Conservation (phyloP, 2,797 vertebrate genomes). For the Pyrrhura leucotis region DNA sequence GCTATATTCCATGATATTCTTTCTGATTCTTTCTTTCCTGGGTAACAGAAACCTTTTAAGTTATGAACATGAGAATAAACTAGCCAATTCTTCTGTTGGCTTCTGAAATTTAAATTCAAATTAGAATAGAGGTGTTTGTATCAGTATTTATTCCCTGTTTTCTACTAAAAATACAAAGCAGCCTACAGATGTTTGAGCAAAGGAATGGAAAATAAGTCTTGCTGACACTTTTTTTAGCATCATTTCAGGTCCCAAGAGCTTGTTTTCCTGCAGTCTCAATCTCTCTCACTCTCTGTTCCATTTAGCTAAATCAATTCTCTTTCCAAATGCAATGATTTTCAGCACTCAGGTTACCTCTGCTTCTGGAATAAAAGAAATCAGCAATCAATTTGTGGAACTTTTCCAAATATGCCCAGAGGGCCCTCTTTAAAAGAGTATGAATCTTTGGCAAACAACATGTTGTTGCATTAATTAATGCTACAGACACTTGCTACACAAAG, state of each 20-base stretch:
- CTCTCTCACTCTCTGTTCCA: not conserved
- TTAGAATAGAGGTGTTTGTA: not conserved
- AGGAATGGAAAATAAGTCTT: not conserved
- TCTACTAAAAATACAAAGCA: not conserved
- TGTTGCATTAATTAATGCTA: not conserved
- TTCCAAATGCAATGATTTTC: not conserved
- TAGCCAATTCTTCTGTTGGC: not conserved
- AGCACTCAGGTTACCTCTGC: not conserved
- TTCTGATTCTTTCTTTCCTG: not conserved
- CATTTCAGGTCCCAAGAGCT: not conserved
- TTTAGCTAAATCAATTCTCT: not conserved
- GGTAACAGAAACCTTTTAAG: not conserved
- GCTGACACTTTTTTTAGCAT: not conserved
- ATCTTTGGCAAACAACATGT: not conserved
- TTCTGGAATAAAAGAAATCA: not conserved
- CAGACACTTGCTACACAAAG: not conserved
- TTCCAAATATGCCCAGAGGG: not conserved
- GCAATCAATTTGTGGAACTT: not conserved
- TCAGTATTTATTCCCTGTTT: not conserved
- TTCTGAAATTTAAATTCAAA: not conserved
- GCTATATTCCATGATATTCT: not conserved
- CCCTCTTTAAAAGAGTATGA: not conserved
- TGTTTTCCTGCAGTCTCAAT: not conserved
- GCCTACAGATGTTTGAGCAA: not conserved
- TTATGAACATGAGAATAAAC: not conserved